phyloP scores from a whole-genome alignment of 2,797 vertebrate genomes.

The Meriones psammophilus region DNA sequence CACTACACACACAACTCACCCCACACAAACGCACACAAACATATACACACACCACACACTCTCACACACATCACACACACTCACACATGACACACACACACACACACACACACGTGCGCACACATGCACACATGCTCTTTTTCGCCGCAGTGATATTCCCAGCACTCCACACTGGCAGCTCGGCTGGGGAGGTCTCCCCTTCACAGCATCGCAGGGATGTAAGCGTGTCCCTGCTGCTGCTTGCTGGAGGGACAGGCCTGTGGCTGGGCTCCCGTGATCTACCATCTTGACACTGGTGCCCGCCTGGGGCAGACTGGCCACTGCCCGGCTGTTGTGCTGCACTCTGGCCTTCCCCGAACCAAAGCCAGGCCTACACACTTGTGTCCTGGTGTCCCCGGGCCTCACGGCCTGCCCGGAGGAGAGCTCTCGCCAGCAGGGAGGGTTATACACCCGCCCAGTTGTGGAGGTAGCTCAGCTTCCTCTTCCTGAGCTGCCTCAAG shows the following conservation, averaged over 20 bases:
- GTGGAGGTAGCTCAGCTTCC: neutral
- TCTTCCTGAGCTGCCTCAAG: neutral
- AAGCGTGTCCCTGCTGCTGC: neutral
- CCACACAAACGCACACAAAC: neutral
- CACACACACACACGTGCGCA: neutral
- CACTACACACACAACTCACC: neutral
- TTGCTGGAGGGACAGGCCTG: neutral
- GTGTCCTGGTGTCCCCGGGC: neutral
- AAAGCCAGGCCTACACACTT: neutral
- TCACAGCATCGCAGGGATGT: neutral
- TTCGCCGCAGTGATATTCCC: neutral
- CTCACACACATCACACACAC: neutral
- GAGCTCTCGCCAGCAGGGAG: neutral
- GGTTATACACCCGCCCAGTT: constrained; percentile 21
- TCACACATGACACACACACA: too few species aligned
- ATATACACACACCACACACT: neutral
- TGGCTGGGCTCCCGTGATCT: neutral
- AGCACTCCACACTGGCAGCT: neutral
- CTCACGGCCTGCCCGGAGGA: neutral
- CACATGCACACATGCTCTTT: neutral
- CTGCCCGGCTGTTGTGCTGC: neutral
- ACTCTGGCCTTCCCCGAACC: neutral
- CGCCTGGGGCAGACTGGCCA: neutral
- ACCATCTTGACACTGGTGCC: neutral
- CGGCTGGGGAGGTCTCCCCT: neutral